These are phyloP conservation scores for Dioctria rufipes DNA, from an alignment of 2,888 invertebrate genomes.

Conservation along the genomic window DNA sequence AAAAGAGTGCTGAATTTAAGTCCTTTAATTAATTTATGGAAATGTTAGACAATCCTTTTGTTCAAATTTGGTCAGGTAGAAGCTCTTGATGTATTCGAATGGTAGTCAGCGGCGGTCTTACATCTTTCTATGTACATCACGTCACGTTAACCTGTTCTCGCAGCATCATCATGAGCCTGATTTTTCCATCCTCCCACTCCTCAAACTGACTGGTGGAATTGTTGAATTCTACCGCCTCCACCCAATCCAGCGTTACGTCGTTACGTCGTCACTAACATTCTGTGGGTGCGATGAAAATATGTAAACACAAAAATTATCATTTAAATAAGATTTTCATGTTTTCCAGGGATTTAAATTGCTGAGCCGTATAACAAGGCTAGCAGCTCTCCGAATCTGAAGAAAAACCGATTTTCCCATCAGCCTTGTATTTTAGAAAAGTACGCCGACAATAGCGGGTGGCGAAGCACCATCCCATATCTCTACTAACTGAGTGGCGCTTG, in stretches of 20 bases:
- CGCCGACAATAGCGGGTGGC: neutral
- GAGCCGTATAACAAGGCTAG: slow-evolving; percentile 27
- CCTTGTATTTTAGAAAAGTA: neutral
- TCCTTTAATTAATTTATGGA: slow-evolving; percentile 52
- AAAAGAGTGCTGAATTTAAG: slow-evolving; percentile 45
- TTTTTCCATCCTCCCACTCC: slow-evolving; percentile 1
- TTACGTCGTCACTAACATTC: no score
- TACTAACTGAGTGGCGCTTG: slow-evolving; percentile 12
- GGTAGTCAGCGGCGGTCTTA: slow-evolving; percentile 3
- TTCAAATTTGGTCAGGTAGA: slow-evolving; percentile 43
- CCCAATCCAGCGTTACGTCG: no score
- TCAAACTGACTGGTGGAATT: neutral
- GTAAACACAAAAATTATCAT: slow-evolving; percentile 53
- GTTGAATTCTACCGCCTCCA: no score
- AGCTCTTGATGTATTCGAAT: neutral
- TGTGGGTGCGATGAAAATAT: slow-evolving; percentile 32
- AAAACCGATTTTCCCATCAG: slow-evolving; percentile 11
- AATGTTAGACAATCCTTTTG: slow-evolving; percentile 34
- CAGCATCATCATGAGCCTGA: slow-evolving; percentile 15
- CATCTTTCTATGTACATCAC: neutral
- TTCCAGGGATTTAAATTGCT: slow-evolving; percentile 43
- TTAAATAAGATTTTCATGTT: slow-evolving; percentile 53
- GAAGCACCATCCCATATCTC: neutral
- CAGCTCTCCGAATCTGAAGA: neutral
- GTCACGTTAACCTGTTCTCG: neutral